Percentiles rank a stretch among this genome's conserved stretches.
Evolutionary conservation across 2,797 vertebrate genomes (phyloP).

Genomic region (Anomalospiza imberbis): DNA sequence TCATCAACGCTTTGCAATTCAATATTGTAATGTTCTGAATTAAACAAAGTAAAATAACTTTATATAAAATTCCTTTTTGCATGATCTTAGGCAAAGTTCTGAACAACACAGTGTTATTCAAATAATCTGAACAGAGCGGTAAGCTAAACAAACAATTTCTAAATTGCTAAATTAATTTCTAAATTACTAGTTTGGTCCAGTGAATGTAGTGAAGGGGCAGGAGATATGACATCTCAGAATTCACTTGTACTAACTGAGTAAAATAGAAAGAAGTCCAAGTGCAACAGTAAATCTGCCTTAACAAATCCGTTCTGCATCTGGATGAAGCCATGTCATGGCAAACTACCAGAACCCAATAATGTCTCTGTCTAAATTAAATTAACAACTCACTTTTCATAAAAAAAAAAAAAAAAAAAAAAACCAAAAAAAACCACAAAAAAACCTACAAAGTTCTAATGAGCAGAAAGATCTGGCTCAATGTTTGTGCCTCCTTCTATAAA

Average conservation of each 20-base stretch:
- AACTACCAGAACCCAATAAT: background rate
- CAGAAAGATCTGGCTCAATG: background rate
- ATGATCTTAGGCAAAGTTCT: background rate
- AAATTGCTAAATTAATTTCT: background rate
- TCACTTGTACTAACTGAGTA: background rate
- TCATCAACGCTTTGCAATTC: background rate
- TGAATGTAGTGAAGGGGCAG: background rate
- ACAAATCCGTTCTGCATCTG: background rate
- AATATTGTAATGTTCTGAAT: background rate
- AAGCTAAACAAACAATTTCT: background rate
- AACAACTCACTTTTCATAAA: background rate
- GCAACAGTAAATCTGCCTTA: background rate
- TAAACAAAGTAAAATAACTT: background rate
- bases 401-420: background rate
- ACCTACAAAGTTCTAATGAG: rapidly evolving
- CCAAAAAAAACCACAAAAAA: too few species aligned
- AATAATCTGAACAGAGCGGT: background rate
- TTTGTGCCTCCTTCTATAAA: background rate
- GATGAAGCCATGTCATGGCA: background rate
- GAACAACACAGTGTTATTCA: background rate
- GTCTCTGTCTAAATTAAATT: background rate
- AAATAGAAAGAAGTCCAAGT: background rate
- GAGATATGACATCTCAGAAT: background rate
- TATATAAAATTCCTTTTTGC: background rate
- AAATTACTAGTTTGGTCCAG: background rate